A percentile compares a stretch with the other conserved stretches of the same genome.
Evolutionary conservation across 1,140 invertebrate species (phyloP).

Genomic region (Solenopsis fugax): DNA sequence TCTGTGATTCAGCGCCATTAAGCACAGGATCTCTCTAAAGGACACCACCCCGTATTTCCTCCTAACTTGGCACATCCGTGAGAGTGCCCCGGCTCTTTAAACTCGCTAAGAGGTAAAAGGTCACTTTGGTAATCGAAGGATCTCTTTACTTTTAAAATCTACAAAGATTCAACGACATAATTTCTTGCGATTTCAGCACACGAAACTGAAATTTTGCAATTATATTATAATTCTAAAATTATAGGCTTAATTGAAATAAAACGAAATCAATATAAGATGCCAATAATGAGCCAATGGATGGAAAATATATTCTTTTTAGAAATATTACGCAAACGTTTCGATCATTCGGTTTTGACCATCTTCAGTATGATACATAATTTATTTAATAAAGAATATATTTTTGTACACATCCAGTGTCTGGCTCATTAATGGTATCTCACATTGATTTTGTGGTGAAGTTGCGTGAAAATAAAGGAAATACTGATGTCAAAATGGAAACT

Average conservation of each 20-base stretch:
- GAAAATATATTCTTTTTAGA: too few relatives aligned
- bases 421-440: too few relatives aligned
- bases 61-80: constrained; percentile 79
- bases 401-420: too few relatives aligned
- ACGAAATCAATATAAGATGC: too few relatives aligned
- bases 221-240: background rate
- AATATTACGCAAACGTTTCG: too few relatives aligned
- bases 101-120: constrained; percentile 67
- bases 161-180: background rate
- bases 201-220: background rate
- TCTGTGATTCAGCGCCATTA: constrained; percentile 87
- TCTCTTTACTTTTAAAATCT: constrained; percentile 7
- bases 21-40: constrained; percentile 84
- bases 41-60: constrained; percentile 74
- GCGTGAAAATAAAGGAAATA: background rate
- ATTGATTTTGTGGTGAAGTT: too few relatives aligned
- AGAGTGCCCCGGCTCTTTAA: constrained; percentile 71
- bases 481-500: background rate
- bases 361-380: too few relatives aligned
- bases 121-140: constrained; percentile 57
- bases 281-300: too few relatives aligned
- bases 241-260: too few relatives aligned
- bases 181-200: background rate
- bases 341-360: too few relatives aligned
- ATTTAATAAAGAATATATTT: too few relatives aligned